A percentile compares a stretch with the other conserved stretches of the same genome.
These are phyloP conservation scores for Prinia subflava DNA, from an alignment of 2,113 vertebrate genomes.

Conservation along the genomic window DNA sequence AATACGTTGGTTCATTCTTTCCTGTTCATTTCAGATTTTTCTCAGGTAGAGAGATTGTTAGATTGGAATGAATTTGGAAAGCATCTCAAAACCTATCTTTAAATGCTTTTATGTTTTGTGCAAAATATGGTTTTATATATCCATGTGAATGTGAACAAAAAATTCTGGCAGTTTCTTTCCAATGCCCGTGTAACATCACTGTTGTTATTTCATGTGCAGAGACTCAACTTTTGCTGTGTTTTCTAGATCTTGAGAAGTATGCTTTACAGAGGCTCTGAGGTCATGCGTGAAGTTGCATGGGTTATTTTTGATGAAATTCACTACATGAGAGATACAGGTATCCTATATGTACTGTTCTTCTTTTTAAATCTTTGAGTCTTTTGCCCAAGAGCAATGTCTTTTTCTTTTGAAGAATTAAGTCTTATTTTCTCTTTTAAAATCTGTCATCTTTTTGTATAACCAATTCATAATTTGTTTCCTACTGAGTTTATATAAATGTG, in stretches of 20 bases:
- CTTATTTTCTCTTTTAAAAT: background rate
- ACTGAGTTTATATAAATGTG: background rate
- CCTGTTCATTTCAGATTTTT: background rate
- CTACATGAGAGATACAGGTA: conserved; percentile 98
- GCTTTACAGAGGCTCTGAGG: conserved; percentile 96
- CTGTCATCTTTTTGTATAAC: background rate
- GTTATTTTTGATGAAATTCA: conserved; percentile 99
- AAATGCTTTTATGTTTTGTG: background rate
- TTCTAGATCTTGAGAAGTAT: conserved; percentile 95
- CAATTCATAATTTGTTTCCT: background rate
- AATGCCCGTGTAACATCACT: background rate
- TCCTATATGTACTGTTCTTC: background rate
- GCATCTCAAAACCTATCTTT: background rate
- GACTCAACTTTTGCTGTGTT: background rate
- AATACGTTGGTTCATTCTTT: background rate
- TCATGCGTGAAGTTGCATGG: conserved; percentile 98
- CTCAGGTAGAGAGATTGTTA: background rate
- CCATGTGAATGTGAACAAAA: background rate
- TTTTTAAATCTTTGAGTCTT: background rate
- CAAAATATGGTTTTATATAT: background rate
- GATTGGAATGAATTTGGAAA: background rate
- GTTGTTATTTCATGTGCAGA: background rate
- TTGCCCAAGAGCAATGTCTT: rapidly evolving
- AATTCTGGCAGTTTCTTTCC: background rate
- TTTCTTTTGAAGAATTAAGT: background rate